Percentiles rank a stretch among this genome's conserved stretches.
Conservation (phyloP, 2,797 vertebrate genomes). For the Anas acuta region DNA sequence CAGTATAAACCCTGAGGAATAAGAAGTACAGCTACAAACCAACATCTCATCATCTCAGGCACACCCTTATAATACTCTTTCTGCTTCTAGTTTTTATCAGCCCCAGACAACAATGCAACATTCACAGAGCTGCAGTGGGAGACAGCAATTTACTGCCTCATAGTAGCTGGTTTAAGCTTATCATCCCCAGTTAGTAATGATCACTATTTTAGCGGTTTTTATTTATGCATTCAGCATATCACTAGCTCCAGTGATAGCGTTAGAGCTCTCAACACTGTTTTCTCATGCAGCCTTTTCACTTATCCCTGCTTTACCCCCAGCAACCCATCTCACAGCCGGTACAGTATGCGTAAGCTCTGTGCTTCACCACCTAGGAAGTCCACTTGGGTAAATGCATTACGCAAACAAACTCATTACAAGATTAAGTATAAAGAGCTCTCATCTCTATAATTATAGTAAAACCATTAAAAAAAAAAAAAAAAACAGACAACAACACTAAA, state of each 20-base stretch:
- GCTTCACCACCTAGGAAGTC: not conserved
- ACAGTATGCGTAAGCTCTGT: not conserved
- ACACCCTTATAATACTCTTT: not conserved
- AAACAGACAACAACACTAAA: not conserved
- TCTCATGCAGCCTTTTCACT: not conserved
- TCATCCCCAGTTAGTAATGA: not conserved
- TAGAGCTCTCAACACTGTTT: not conserved
- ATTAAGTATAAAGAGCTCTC: conserved; percentile 14
- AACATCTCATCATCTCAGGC: not conserved
- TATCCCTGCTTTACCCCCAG: not conserved
- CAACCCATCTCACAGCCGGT: not conserved
- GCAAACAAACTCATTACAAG: conserved; percentile 23
- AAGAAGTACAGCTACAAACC: not conserved
- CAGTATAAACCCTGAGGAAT: not conserved
- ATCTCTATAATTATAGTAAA: conserved; percentile 9
- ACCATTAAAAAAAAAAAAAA: not conserved
- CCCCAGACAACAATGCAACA: not conserved
- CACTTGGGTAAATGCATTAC: conserved; percentile 7
- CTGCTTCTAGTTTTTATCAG: not conserved
- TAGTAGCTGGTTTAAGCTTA: not conserved
- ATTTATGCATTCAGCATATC: not conserved
- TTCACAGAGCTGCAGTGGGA: not conserved
- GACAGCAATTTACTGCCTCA: not conserved
- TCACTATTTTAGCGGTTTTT: not conserved
- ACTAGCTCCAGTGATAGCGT: not conserved